These are phyloP conservation scores for Charadrius vociferus DNA, from an alignment of 2,113 vertebrate species.

Conservation along the genomic window DNA sequence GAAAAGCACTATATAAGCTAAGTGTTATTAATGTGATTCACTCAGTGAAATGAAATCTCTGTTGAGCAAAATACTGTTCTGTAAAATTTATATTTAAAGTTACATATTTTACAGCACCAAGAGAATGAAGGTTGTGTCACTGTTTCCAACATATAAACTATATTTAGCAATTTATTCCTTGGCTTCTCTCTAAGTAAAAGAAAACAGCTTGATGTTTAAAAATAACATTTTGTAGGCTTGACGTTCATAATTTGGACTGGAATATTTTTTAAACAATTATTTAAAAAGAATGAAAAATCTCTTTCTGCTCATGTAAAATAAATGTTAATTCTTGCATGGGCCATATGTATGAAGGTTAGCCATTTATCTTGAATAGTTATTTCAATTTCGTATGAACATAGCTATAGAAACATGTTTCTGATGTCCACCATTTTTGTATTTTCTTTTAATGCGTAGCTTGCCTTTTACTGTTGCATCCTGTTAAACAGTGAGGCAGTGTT, in stretches of 20 bases:
- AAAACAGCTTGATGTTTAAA: conserved; percentile 66
- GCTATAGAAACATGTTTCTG: neutral
- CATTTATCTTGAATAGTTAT: conserved; percentile 20
- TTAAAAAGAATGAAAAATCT: conserved; percentile 41
- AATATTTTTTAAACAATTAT: conserved; percentile 52
- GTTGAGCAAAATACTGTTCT: conserved; percentile 46
- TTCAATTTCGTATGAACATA: neutral
- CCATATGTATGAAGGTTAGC: neutral
- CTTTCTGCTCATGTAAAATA: neutral
- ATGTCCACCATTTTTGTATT: neutral
- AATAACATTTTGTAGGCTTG: conserved; percentile 67
- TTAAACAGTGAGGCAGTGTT: neutral
- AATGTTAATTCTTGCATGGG: neutral
- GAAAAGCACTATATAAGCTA: conserved; percentile 62
- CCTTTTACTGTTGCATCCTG: neutral
- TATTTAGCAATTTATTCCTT: conserved; percentile 69
- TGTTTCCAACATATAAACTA: conserved; percentile 66
- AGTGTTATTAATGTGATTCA: conserved; percentile 68
- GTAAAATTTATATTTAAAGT: conserved; percentile 63
- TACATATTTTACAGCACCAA: conserved; percentile 57
- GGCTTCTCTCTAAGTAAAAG: conserved; percentile 61
- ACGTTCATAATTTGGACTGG: conserved; percentile 36
- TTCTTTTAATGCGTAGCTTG: neutral
- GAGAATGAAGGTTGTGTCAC: conserved; percentile 68
- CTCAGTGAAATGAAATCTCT: conserved; percentile 67